Evolutionary conservation across 2,797 vertebrate species (phyloP).

Genomic region (Epinephelus coioides): DNA sequence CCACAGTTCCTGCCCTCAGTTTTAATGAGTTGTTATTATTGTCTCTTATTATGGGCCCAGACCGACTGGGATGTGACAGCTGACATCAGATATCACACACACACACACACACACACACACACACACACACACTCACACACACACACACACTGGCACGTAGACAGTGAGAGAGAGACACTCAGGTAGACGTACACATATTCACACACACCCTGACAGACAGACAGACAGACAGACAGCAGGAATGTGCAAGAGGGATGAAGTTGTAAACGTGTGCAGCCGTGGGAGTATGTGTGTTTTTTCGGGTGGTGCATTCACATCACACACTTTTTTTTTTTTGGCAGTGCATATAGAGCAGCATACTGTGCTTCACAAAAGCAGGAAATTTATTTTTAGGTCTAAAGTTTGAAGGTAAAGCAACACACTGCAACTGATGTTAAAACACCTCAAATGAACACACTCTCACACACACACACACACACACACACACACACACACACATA

Average conservation of each 20-base stretch:
- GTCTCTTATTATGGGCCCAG: constrained; percentile 87
- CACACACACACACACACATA: constrained; percentile 33
- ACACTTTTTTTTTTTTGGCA: constrained; percentile 49
- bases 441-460: constrained; percentile 50
- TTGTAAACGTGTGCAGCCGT: constrained; percentile 23
- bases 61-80: constrained; percentile 87
- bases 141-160: constrained; percentile 4
- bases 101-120: constrained; percentile 23
- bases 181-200: constrained; percentile 36
- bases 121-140: constrained; percentile 10
- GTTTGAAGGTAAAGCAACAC: constrained; percentile 75
- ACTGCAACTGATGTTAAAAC: constrained; percentile 57
- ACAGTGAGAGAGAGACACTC: constrained; percentile 39
- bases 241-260: constrained; percentile 46
- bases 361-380: constrained; percentile 82
- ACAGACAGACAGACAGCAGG: constrained; percentile 29
- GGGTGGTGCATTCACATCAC: constrained; percentile 39
- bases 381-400: constrained; percentile 77
- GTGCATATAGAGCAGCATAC: constrained; percentile 58
- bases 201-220: constrained; percentile 21
- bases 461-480: constrained; percentile 31
- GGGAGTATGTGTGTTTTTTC: constrained; percentile 23
- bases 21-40: constrained; percentile 91
- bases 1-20: constrained; percentile 86
- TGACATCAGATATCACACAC: constrained; percentile 84